Evolutionary conservation across 2,797 vertebrate species (phyloP).

Genomic region (Gambusia yucatana): DNA sequence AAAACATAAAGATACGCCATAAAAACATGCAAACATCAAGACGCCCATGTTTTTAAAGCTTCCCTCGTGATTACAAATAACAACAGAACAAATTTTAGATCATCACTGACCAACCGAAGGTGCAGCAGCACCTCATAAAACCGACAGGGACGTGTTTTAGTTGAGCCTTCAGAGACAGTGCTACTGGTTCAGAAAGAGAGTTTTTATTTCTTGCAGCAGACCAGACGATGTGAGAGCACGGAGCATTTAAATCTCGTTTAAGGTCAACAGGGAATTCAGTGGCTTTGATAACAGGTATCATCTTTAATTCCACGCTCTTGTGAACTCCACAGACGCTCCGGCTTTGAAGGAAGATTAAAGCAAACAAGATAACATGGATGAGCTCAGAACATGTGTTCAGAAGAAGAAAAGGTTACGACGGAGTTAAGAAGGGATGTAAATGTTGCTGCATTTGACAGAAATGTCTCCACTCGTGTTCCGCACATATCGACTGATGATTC

Average conservation of each 20-base stretch:
- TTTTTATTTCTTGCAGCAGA: conserved; percentile 60
- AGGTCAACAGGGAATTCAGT: conserved; percentile 62
- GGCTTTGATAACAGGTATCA: conserved; percentile 66
- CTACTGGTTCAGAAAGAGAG: conserved; percentile 66
- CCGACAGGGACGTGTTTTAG: neutral
- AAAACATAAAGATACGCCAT: neutral
- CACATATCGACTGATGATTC: conserved; percentile 34
- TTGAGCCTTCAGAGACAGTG: conserved; percentile 58
- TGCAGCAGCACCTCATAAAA: conserved; percentile 4
- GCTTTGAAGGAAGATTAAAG: conserved; percentile 20
- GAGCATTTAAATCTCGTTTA: conserved; percentile 67
- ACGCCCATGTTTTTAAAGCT: neutral
- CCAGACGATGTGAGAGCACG: conserved; percentile 48
- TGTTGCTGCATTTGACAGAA: conserved; percentile 21
- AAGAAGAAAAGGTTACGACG: conserved; percentile 27
- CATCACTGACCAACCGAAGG: neutral
- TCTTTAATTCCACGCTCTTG: conserved; percentile 57
- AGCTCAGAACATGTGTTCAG: conserved; percentile 26
- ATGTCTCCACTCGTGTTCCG: conserved; percentile 28
- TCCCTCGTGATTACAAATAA: neutral
- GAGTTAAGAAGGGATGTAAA: conserved; percentile 27
- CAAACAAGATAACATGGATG: conserved; percentile 25
- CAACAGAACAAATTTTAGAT: conserved; percentile 2
- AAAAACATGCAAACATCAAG: neutral
- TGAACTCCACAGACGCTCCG: conserved; percentile 40